Evolutionary conservation across 2,797 vertebrate species (phyloP).

Genomic region (Ambastaia sidthimunki): DNA sequence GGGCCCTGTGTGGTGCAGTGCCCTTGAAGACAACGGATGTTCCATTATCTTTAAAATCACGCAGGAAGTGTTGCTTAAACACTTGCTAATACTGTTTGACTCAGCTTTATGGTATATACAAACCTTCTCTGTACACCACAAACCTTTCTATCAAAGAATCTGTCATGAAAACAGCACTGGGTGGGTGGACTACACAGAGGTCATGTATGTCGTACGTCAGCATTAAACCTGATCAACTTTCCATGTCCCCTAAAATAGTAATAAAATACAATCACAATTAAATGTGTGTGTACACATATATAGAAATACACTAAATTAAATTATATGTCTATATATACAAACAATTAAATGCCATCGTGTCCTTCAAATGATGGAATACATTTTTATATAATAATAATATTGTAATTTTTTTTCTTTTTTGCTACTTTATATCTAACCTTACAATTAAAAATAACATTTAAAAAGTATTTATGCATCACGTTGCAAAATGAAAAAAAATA

Average conservation of each 20-base stretch:
- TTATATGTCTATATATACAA: too few species aligned
- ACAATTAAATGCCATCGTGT: too few species aligned
- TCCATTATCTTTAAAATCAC: slow-evolving; percentile 45
- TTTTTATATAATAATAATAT: too few species aligned
- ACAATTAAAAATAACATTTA: too few species aligned
- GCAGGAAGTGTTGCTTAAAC: slow-evolving; percentile 49
- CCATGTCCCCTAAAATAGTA: not conserved
- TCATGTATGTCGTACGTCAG: not conserved
- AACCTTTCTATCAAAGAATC: slow-evolving; percentile 46
- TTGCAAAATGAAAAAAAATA: too few species aligned
- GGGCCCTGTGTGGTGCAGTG: slow-evolving; percentile 16
- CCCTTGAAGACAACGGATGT: slow-evolving; percentile 42
- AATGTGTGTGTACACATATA: too few species aligned
- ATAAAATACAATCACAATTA: not conserved
- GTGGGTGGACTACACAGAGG: slow-evolving; percentile 32
- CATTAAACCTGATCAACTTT: not conserved
- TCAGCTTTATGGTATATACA: slow-evolving; percentile 58
- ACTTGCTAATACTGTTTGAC: slow-evolving; percentile 50
- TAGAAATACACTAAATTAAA: too few species aligned
- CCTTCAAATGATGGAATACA: too few species aligned
- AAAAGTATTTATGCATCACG: too few species aligned
- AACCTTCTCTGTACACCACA: slow-evolving; percentile 46
- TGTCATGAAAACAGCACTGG: slow-evolving; percentile 48
- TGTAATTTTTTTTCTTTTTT: too few species aligned
- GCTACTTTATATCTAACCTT: too few species aligned